phyloP scores from a whole-genome alignment of 1,140 invertebrate species.

The Drosophila albomicans region DNA sequence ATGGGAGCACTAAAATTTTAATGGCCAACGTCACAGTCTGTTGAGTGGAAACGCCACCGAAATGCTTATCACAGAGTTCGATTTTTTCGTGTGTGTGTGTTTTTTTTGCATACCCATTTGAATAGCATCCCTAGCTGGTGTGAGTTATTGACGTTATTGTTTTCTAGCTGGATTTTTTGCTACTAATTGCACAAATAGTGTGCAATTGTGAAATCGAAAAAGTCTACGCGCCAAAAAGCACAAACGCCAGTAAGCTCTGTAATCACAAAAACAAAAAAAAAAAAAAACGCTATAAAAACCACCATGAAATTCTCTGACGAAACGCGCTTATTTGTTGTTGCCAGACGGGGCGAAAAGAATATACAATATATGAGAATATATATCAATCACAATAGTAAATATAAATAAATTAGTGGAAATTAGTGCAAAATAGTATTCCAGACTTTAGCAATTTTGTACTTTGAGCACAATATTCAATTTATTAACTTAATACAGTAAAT shows the following conservation, averaged over 20 bases:
- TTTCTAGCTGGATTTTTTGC: constrained; percentile 2
- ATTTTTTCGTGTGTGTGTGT: not conserved
- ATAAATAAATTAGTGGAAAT: no score
- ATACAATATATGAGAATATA: not conserved
- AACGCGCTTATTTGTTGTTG: not conserved
- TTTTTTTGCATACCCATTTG: not conserved
- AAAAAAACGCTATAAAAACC: constrained; percentile 4
- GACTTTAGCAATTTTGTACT: no score
- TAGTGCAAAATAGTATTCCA: no score
- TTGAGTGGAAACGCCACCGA: constrained; percentile 20
- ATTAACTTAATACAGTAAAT: no score
- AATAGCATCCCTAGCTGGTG: not conserved
- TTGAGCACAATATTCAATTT: no score
- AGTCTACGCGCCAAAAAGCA: constrained; percentile 75
- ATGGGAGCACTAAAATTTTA: constrained; percentile 29
- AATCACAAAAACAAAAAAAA: constrained; percentile 10
- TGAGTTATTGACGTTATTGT: constrained; percentile 21
- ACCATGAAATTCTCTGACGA: constrained; percentile 12
- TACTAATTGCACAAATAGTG: constrained; percentile 50
- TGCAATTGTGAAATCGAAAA: constrained; percentile 64
- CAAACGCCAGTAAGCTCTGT: constrained; percentile 51
- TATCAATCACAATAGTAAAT: no score
- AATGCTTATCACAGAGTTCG: constrained; percentile 10
- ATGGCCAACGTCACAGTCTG: constrained; percentile 25
- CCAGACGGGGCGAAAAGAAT: no score